Evolutionary conservation across 2,113 vertebrate genomes (phyloP).

Genomic region (Nyctibius bracteatus): DNA sequence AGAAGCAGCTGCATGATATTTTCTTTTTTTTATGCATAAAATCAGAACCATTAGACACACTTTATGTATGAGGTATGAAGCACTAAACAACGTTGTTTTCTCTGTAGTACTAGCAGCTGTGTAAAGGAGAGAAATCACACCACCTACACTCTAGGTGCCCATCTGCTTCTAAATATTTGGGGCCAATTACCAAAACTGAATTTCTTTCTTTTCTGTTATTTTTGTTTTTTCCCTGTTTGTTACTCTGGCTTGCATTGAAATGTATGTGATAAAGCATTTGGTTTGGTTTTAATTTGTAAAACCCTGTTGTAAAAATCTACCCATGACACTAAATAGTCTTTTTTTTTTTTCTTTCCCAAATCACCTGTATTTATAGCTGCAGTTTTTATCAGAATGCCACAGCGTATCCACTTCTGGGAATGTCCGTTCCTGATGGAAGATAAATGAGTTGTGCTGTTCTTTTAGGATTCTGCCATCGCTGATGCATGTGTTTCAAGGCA

Average conservation of each 20-base stretch:
- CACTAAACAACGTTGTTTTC: slow-evolving; percentile 34
- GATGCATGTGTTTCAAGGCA: background rate
- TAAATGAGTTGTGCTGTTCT: background rate
- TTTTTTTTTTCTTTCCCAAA: background rate
- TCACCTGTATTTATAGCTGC: background rate
- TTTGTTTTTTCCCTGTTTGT: background rate
- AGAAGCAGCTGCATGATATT: slow-evolving; percentile 57
- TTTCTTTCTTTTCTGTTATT: background rate
- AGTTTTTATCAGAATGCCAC: background rate
- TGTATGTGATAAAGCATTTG: background rate
- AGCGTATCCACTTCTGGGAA: background rate
- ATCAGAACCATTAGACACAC: slow-evolving; percentile 22
- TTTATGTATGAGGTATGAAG: slow-evolving; percentile 39
- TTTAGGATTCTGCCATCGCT: background rate
- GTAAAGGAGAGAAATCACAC: slow-evolving; percentile 49
- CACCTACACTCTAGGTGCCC: slow-evolving; percentile 39
- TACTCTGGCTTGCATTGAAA: background rate
- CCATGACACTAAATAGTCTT: background rate
- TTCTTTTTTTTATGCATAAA: slow-evolving; percentile 52
- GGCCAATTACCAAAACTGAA: background rate
- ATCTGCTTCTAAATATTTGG: slow-evolving; percentile 53
- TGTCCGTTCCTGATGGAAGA: background rate
- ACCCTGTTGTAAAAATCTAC: background rate
- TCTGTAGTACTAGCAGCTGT: slow-evolving; percentile 55
- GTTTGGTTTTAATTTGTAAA: background rate